phyloP scores from a whole-genome alignment of 2,113 vertebrate species.

The Cinclus mexicanus region DNA sequence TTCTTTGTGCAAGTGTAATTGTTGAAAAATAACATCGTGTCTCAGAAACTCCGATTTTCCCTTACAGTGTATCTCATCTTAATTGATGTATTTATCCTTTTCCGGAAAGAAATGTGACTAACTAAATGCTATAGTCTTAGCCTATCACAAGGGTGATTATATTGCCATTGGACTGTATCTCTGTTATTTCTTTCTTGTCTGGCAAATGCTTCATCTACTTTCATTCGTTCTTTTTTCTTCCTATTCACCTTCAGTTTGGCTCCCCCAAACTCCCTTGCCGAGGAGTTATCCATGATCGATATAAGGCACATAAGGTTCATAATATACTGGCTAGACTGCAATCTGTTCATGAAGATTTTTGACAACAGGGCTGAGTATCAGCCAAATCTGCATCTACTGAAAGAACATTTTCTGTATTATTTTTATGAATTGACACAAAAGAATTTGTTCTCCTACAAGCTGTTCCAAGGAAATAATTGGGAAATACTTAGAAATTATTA shows the following conservation, averaged over 20 bases:
- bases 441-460: background rate
- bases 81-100: background rate
- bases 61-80: background rate
- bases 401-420: background rate
- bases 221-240: background rate
- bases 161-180: background rate
- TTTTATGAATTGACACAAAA: background rate
- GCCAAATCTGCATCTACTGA: background rate
- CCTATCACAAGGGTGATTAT: background rate
- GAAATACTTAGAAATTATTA: background rate
- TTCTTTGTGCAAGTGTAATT: background rate
- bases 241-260: background rate
- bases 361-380: background rate
- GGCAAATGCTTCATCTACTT: background rate
- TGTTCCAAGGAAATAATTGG: background rate
- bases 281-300: background rate
- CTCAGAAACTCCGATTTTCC: background rate
- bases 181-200: background rate
- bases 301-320: background rate
- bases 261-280: background rate
- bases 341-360: background rate
- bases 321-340: background rate
- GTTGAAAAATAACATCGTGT: background rate
- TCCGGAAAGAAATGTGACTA: background rate
- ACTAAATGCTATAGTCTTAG: background rate